Evolutionary conservation across 2,113 vertebrate genomes (phyloP), one percentile per base, ranked within the genome.

Genomic region (Corydoras sp.): DNA sequence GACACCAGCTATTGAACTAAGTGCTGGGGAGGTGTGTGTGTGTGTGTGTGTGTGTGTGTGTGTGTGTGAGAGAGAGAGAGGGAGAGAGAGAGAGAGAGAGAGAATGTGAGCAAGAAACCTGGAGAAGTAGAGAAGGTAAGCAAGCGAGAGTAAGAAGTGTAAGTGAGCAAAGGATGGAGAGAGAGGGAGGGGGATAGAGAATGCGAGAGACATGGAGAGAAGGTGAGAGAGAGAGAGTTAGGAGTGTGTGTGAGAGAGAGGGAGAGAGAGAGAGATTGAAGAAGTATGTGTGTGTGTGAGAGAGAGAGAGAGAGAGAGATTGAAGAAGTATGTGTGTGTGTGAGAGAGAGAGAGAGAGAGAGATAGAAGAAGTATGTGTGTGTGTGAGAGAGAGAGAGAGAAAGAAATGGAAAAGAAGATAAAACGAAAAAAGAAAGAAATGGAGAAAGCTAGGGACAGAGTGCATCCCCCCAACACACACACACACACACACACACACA

Each of bases 21-120:
- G 69, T 53, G 58, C 59, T 54, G 64, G 64, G 63, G 63, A 74
- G 58, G 71, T 53, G 43, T 72, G 63, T 51, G 72, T 67, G 30
- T 56, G 48, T 51, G 43, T 35, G 48, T 32, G 58, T 49, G 51
- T 49, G 13, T 51, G 72, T 67, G 30, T 56, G 48, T 51, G 43
- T 35, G 48, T 32, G 58, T 49, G 51, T 49, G 13, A 14, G 56
- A 13, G 43, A 54, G 12, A 43, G n/a, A 29, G 58, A 30, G 56
- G 60, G 29, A 15, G 15, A 24, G 48, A 53, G 24, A 24, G 0
- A 13, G 14, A 24, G 50, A 11, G 24, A 58, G 35, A 10, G 55
- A 9, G 32, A 14, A 5, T 14, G 2, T 60, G 14, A 53, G 58
- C 51, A 10, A 31, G 24, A 29, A 14, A 56, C 13, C 10, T n/a